Base-by-base conservation (phyloP, 1,140 invertebrate genomes). In the Zaprionus kolodkinae region DNA sequence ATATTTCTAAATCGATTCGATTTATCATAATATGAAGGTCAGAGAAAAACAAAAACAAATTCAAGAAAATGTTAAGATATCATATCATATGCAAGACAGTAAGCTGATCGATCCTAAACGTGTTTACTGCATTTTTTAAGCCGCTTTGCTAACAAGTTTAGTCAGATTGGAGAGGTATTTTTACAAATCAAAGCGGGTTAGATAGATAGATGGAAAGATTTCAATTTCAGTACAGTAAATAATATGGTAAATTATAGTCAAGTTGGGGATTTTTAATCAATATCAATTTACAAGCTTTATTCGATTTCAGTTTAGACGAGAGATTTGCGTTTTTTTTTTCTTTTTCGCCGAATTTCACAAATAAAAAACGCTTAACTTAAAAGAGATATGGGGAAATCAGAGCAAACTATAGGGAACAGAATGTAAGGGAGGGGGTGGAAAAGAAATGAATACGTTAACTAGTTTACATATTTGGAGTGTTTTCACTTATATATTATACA, bases 391-490 rank as follows among this genome's bases (percentile, higher is more conserved):
- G 21, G 21, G 48, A 5, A 60, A 64, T 55, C 35, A 50, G 40
- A 78, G 83, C 80, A 83, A 87, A 88, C 40, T 56, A 88, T 74
- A 88, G 43, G 36, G 25, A 15, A 30, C 50, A n/a, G 15, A n/a
- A n/a, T 6, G n/a, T 6, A 6, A 45, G 30, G 36, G 12, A 36
- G 40, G 35, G 40, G 15, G 21, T 15, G 6, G 56, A 15, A 56
- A 72, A 33, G 60, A 61, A 60, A 67, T 59, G 48, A 54, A 66
- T 71, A 57, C 52, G 69, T 36, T 66, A 68, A 76, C 72, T 89
- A 85, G 81, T 81, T 81, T 89, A 89, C 85, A 89, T 89, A 85
- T 89, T 89, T 89, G 81, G 85, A 89, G 85, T 84, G 84, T 79
- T 25, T 81, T 89, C 48, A 63, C 85, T 89, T 89, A 89, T 45